Evolutionary conservation across 1,140 invertebrate genomes (phyloP), one percentile per base, ranked within the genome.

Genomic region (Condylostylus longicornis): DNA sequence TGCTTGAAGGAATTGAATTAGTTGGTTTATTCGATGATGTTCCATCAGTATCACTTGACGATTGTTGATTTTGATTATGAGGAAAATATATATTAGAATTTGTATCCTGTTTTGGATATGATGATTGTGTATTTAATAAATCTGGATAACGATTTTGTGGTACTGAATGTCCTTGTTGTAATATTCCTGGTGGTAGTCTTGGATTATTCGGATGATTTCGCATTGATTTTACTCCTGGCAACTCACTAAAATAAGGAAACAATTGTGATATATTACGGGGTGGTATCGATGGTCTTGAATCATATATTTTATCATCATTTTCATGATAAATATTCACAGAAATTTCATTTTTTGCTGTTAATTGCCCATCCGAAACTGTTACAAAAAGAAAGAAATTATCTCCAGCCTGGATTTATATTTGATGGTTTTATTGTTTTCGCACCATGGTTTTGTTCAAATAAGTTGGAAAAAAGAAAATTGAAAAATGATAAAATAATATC

Each of bases 261-360:
- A 55, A 47, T 33, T 51, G 49, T 9, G 60, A 54, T 30, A 54
- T 51, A 28, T 53, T 59, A 14, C 57, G 41, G 33, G 49, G 51
- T 30, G 43, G 51, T n/a, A n/a, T n/a, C 32, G 14, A 50, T 4
- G 43, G 29, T 15, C 48, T 46, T n/a, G 46, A 42, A 5, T 42
- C 47, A 2, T 41, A 43, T 2, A 42, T 40, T 2, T 36, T 55
- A 15, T 38, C 50, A 31, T 47, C 42, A 15, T 42, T 37, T 5
- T 54, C 49, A 21, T 63, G 61, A 7, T 68, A 41, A 18, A 81
- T 75, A 38, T 72, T 69, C 6, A 75, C 75, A 49, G 64, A 74
- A 8, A 81, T 76, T 58, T 79, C 77, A n/a, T 68, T 72, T 57
- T 82, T 82, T 4, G 74, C 67, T 14, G 67, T 68, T 6, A 76